These are phyloP conservation scores for Caenorhabditis sp. DNA, from an alignment of 2,888 invertebrate species.

Conservation along the genomic window DNA sequence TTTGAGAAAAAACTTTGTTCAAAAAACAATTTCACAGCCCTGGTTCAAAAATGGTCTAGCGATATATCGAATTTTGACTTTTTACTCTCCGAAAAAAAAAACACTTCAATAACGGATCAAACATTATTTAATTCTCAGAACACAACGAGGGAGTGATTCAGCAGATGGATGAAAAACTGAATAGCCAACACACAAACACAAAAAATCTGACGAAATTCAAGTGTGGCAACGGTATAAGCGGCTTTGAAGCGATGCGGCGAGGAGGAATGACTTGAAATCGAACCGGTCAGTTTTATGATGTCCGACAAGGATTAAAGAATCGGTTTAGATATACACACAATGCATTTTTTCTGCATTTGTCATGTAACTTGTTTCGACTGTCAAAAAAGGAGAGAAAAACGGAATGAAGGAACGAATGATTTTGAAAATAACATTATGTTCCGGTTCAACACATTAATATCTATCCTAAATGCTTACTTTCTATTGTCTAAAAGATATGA, in stretches of 20 bases:
- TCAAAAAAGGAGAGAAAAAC: background rate
- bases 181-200: background rate
- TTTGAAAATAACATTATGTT: background rate
- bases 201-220: background rate
- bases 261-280: background rate
- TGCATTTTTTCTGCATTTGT: background rate
- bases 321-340: background rate
- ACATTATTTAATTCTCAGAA: too few relatives aligned
- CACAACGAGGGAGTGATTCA: too few relatives aligned
- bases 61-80: too few relatives aligned
- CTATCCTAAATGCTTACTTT: background rate
- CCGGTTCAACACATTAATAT: background rate
- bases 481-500: background rate
- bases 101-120: too few relatives aligned
- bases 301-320: background rate
- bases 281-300: slow-evolving; percentile 8
- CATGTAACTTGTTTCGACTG: background rate
- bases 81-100: too few relatives aligned
- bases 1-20: too few relatives aligned
- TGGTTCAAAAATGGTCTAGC: too few relatives aligned
- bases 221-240: background rate
- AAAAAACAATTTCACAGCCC: too few relatives aligned
- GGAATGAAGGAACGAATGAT: background rate
- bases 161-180: background rate
- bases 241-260: background rate